Evolutionary conservation across 1,140 invertebrate genomes (phyloP).

Genomic region (Medauroidea extradentata): DNA sequence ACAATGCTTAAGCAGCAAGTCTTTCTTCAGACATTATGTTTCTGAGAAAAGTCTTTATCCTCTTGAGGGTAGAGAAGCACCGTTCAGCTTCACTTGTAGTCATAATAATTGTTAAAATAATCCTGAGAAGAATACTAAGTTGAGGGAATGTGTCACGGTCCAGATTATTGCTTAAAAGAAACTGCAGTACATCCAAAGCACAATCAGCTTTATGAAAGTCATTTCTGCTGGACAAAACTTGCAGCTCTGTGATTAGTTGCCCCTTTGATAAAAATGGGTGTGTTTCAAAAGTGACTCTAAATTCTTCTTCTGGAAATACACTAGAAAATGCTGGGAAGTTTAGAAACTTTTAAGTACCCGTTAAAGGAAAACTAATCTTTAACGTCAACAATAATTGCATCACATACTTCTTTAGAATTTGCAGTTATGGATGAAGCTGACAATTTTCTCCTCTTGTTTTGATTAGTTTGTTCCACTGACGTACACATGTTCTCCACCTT

Average conservation of each 20-base stretch:
- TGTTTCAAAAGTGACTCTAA: conserved; percentile 3
- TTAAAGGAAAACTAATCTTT: conserved; percentile 19
- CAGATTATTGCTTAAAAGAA: conserved; percentile 2
- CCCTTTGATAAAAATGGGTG: conserved; percentile 5
- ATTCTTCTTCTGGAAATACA: conserved; percentile 11
- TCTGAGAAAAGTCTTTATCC: conserved; percentile 4
- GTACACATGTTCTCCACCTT: neutral
- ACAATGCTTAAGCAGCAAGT: conserved; percentile 1
- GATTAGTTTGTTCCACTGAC: neutral
- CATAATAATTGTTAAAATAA: conserved; percentile 3
- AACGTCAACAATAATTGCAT: conserved; percentile 19
- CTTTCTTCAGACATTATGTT: neutral
- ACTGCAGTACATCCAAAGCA: neutral
- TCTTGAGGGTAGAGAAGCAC: conserved; percentile 10
- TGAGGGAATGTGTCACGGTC: neutral
- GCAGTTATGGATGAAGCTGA: conserved; percentile 13
- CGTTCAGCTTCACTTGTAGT: neutral
- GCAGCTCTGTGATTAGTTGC: conserved; percentile 3
- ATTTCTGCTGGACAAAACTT: conserved; percentile 1
- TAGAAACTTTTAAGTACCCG: conserved; percentile 21
- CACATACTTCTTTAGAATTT: conserved; percentile 24
- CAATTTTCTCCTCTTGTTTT: conserved; percentile 10
- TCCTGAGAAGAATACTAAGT: neutral
- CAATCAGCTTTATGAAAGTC: conserved; percentile 1
- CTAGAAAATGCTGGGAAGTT: conserved; percentile 13